Conservation (phyloP, 2,888 invertebrate genomes). For the Calameuta pallipes region DNA sequence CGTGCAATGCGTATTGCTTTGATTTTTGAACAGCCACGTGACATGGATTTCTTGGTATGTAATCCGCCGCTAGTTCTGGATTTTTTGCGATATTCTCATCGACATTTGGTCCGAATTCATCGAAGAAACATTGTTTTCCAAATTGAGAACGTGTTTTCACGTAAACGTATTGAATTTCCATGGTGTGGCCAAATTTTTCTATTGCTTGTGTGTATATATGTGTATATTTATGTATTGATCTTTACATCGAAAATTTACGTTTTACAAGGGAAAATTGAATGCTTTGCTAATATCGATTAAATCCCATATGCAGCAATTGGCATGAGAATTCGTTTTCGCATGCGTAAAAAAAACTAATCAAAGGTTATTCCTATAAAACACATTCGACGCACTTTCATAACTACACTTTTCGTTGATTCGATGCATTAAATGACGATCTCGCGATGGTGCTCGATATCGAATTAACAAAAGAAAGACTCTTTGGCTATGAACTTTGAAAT, state of each 20-base stretch:
- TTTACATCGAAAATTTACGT: background rate
- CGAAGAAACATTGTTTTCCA: constrained; percentile 78
- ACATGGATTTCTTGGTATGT: constrained; percentile 73
- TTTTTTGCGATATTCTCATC: constrained; percentile 55
- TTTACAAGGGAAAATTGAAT: background rate
- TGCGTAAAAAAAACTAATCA: too few species aligned
- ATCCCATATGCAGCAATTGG: background rate
- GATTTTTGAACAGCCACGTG: constrained; percentile 74
- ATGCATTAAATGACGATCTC: background rate
- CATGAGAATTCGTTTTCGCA: background rate
- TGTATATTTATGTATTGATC: background rate
- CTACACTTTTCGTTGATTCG: background rate
- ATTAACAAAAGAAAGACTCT: background rate
- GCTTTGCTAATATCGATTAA: background rate
- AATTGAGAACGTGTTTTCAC: constrained; percentile 78
- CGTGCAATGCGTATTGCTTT: constrained; percentile 72
- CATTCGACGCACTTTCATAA: too few species aligned
- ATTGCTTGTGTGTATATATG: background rate
- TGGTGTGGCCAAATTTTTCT: constrained; percentile 37
- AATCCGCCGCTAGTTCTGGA: constrained; percentile 74
- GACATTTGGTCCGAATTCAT: constrained; percentile 70
- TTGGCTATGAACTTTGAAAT: background rate
- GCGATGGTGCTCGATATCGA: background rate
- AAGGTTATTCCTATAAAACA: too few species aligned
- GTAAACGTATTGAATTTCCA: constrained; percentile 71